phyloP scores from a whole-genome alignment of 1,140 invertebrate species.

The Caerostris extrusa region DNA sequence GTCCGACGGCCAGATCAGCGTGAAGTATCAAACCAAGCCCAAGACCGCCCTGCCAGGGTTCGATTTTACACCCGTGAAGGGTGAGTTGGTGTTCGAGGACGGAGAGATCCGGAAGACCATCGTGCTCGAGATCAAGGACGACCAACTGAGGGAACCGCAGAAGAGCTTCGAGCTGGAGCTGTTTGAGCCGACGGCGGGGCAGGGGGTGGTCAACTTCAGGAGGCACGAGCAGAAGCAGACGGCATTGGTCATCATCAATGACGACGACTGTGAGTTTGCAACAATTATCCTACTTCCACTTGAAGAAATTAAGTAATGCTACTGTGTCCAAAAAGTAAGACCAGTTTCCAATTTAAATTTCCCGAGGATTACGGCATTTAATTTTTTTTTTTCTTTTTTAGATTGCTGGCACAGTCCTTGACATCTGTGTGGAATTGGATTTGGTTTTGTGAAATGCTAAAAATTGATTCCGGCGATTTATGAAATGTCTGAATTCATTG shows the following conservation, averaged over 20 bases:
- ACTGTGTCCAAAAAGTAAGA: no score
- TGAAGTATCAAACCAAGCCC: slow-evolving; percentile 85
- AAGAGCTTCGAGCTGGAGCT: slow-evolving; percentile 24
- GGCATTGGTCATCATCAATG: neutral
- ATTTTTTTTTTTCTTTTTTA: no score
- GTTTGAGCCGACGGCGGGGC: neutral
- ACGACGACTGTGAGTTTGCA: slow-evolving; percentile 40
- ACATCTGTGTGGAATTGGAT: no score
- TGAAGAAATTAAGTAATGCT: no score
- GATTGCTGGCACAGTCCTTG: no score
- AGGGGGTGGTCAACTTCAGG: neutral
- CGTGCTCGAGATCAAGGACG: slow-evolving; percentile 85
- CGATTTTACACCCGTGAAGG: slow-evolving; percentile 83
- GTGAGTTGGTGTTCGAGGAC: slow-evolving; percentile 84
- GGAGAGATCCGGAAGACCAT: slow-evolving; percentile 83
- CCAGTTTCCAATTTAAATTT: no score
- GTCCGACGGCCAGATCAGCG: slow-evolving; percentile 84
- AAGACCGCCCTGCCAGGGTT: slow-evolving; percentile 84
- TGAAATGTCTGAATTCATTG: no score
- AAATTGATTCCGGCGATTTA: no score
- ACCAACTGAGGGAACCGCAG: slow-evolving; percentile 78
- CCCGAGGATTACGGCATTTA: no score
- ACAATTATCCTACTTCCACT: no score
- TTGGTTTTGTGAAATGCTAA: no score
- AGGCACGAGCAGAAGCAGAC: neutral